Percentiles rank a stretch among this genome's conserved stretches.
Evolutionary conservation across 2,888 invertebrate species (phyloP).

Genomic region (Agrotis ipsilon): DNA sequence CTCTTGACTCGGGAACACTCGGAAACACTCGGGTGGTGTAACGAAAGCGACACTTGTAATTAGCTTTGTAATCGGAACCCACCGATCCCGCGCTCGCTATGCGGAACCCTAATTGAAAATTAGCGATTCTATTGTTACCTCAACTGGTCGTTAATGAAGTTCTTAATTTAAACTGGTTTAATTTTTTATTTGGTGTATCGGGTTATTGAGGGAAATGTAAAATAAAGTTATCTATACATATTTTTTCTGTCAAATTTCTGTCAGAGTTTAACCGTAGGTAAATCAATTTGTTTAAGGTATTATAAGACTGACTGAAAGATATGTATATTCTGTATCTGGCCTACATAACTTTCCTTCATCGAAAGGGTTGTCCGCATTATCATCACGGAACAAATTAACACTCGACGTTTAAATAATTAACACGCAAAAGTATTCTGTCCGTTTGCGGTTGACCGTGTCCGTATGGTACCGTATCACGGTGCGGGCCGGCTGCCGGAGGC

Average conservation of each 20-base stretch:
- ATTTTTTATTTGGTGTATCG: conserved; percentile 32
- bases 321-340: too few relatives aligned
- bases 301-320: too few relatives aligned
- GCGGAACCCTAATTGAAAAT: conserved; percentile 83
- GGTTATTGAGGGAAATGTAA: conserved; percentile 4
- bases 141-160: conserved; percentile 72
- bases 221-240: too few relatives aligned
- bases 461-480: conserved; percentile 19
- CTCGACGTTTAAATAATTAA: conserved; percentile 48
- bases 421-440: conserved; percentile 52
- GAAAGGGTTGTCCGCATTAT: background rate
- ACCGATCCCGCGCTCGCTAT: conserved; percentile 65
- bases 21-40: conserved; percentile 61
- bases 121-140: conserved; percentile 77
- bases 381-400: conserved; percentile 14
- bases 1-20: conserved; percentile 42
- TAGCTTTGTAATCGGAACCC: conserved; percentile 86
- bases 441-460: conserved; percentile 40
- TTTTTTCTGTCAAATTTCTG: too few relatives aligned
- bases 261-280: too few relatives aligned
- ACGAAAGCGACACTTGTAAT: conserved; percentile 86
- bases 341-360: background rate
- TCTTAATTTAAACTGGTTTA: conserved; percentile 69
- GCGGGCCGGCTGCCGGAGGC: conserved; percentile 12
- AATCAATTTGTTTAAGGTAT: too few relatives aligned